phyloP scores from a whole-genome alignment of 2,888 invertebrate genomes.

The Drosophila imparisetae region DNA sequence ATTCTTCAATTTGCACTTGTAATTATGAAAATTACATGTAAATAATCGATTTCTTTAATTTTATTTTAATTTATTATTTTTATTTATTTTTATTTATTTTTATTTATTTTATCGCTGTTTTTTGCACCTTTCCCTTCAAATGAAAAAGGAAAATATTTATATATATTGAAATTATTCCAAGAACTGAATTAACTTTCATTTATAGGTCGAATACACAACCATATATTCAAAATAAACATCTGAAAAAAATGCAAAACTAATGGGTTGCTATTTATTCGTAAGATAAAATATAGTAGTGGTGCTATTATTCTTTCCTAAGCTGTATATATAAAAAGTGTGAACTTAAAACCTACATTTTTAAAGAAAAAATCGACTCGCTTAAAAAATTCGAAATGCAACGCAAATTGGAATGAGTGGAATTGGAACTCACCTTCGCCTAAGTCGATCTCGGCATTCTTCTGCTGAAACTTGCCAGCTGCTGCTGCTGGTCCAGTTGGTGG shows the following conservation, averaged over 20 bases:
- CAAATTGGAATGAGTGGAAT: conserved; percentile 19
- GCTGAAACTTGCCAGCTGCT: conserved; percentile 81
- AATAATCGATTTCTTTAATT: not conserved
- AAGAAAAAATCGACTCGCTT: not conserved
- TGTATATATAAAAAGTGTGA: not conserved
- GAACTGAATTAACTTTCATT: not conserved
- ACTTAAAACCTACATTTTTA: not conserved
- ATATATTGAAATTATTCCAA: no score
- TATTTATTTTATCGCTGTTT: not conserved
- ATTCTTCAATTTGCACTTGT: not conserved
- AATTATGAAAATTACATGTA: not conserved
- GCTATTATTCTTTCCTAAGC: not conserved
- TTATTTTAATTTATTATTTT: not conserved
- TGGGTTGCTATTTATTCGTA: not conserved
- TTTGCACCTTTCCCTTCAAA: no score
- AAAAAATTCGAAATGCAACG: conserved; percentile 37
- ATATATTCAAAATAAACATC: not conserved
- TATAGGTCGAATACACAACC: not conserved
- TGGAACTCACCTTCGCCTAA: conserved; percentile 83
- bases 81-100: not conserved
- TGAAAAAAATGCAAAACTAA: fast-evolving
- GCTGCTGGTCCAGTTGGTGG: conserved; percentile 72
- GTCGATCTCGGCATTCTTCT: conserved; percentile 84
- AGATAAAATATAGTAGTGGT: not conserved
- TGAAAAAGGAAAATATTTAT: no score